phyloP scores from a whole-genome alignment of 2,797 vertebrate species.

The Toxotes lorentzi region DNA sequence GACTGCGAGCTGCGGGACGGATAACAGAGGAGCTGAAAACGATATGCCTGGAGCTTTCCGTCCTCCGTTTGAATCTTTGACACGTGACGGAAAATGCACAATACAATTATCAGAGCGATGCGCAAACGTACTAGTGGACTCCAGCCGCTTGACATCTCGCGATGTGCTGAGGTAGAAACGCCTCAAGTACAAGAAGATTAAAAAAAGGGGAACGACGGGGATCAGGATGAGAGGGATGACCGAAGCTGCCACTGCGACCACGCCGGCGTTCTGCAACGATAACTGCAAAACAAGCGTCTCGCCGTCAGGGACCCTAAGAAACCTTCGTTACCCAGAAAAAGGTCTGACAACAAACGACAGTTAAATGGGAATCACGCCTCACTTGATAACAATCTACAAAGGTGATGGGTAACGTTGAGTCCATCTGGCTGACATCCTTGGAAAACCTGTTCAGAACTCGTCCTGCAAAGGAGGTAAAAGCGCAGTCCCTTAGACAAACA shows the following conservation, averaged over 20 bases:
- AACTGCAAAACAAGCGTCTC: conserved; percentile 32
- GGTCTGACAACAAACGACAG: too few relatives aligned
- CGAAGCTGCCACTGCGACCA: conserved; percentile 86
- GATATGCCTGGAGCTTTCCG: too few relatives aligned
- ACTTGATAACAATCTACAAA: conserved; percentile 92
- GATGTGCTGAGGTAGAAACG: conserved; percentile 90
- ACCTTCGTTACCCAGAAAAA: too few relatives aligned
- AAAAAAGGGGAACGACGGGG: conserved; percentile 86
- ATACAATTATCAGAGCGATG: not conserved
- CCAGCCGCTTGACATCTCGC: conserved; percentile 90
- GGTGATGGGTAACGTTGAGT: conserved; percentile 89
- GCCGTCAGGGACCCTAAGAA: not conserved
- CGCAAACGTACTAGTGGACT: conserved; percentile 84
- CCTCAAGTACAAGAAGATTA: conserved; percentile 86
- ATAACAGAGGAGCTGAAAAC: not conserved
- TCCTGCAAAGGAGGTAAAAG: conserved; percentile 42
- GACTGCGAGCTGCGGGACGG: conserved; percentile 87
- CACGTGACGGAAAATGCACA: not conserved
- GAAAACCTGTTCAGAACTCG: conserved; percentile 88
- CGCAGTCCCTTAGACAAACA: not conserved
- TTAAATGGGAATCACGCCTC: conserved; percentile 35
- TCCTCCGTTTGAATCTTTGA: too few relatives aligned
- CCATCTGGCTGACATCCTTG: conserved; percentile 92
- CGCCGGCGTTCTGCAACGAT: conserved; percentile 72
- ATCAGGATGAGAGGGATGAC: conserved; percentile 91